phyloP scores from a whole-genome alignment of 1,140 invertebrate species.

The Melanaphis sacchari region DNA sequence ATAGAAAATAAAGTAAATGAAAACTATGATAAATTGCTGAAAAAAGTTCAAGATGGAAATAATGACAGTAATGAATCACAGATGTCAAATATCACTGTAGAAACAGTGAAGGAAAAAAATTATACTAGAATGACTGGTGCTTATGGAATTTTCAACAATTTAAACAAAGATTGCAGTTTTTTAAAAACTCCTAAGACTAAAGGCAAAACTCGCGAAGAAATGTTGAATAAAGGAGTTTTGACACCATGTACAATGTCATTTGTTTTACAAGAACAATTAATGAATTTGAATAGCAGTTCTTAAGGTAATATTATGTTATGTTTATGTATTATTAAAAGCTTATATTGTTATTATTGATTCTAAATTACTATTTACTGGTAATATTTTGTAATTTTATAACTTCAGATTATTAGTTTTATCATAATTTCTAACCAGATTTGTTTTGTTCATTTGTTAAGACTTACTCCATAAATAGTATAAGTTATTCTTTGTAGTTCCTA shows the following conservation, averaged over 20 bases:
- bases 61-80: not conserved
- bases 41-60: conserved; percentile 4
- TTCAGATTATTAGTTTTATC: too few relatives aligned
- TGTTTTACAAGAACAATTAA: conserved; percentile 51
- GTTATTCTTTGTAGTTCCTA: too few relatives aligned
- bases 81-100: not conserved
- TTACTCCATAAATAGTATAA: too few relatives aligned
- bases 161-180: conserved; percentile 47
- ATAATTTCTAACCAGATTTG: too few relatives aligned
- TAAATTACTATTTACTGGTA: too few relatives aligned
- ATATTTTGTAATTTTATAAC: too few relatives aligned
- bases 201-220: conserved; percentile 45
- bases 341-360: too few relatives aligned
- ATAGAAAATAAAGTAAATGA: conserved; percentile 45
- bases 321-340: not conserved
- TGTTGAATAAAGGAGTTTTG: conserved; percentile 29
- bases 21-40: conserved; percentile 37
- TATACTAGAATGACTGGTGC: conserved; percentile 52
- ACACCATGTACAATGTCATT: conserved; percentile 50
- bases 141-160: conserved; percentile 48
- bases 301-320: conserved; percentile 5
- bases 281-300: conserved; percentile 32
- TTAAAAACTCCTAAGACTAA: conserved; percentile 52
- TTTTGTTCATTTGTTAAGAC: too few relatives aligned
- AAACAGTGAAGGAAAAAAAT: conserved; percentile 45